Evolutionary conservation across 2,113 vertebrate genomes (phyloP).

Genomic region (Atractosteus spatula): DNA sequence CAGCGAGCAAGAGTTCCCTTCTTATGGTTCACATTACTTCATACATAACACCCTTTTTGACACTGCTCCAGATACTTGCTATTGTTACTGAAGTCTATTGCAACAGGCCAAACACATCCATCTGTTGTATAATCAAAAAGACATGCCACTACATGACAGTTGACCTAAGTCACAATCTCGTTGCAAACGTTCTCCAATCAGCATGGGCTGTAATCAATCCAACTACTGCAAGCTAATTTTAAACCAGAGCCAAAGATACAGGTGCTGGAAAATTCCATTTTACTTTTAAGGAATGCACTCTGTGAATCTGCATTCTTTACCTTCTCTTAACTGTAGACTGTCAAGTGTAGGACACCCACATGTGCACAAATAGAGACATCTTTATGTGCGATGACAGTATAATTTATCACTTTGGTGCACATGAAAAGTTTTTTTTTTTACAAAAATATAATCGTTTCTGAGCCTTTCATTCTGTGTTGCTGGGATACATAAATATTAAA

Average conservation of each 20-base stretch:
- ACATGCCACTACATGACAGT: background rate
- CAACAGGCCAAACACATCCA: background rate
- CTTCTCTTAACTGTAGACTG: too few species aligned
- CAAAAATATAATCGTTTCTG: too few species aligned
- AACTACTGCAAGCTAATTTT: constrained; percentile 10
- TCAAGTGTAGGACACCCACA: too few species aligned
- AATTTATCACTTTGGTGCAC: too few species aligned
- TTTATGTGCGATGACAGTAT: too few species aligned
- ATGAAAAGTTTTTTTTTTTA: too few species aligned
- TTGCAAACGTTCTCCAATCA: background rate
- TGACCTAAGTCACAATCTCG: constrained; percentile 19
- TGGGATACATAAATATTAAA: too few species aligned
- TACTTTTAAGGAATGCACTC: too few species aligned
- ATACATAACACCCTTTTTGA: background rate
- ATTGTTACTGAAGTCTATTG: background rate
- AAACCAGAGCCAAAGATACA: background rate
- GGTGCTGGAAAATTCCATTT: background rate
- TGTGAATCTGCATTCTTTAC: too few species aligned
- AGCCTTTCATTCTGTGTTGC: too few species aligned
- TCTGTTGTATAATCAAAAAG: constrained; percentile 6
- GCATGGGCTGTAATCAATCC: background rate
- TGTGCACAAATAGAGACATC: too few species aligned
- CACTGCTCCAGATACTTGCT: background rate
- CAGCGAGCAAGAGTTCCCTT: background rate
- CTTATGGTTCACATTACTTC: constrained; percentile 1